Evolutionary conservation across 2,888 invertebrate genomes (phyloP).

Genomic region (Gymnosoma rotundatum): DNA sequence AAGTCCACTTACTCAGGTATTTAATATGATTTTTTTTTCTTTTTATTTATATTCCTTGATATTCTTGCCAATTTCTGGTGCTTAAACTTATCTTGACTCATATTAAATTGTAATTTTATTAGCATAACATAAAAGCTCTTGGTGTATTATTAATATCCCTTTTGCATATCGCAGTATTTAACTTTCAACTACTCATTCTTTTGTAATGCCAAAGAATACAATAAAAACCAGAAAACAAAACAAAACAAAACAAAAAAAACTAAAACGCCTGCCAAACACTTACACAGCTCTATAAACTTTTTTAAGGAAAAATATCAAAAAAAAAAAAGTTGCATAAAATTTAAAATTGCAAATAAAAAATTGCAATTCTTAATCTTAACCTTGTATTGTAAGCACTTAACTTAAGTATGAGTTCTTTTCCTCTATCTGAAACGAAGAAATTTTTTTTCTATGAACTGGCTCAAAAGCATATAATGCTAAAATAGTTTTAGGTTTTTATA

Average conservation of each 20-base stretch:
- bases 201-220: constrained; percentile 20
- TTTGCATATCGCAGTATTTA: constrained; percentile 69
- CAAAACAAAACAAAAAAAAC: constrained; percentile 24
- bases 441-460: not conserved
- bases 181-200: constrained; percentile 59
- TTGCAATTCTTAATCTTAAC: constrained; percentile 68
- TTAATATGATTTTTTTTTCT: constrained; percentile 5
- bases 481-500: constrained; percentile 13
- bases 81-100: constrained; percentile 69
- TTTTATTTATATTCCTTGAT: constrained; percentile 6
- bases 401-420: constrained; percentile 33
- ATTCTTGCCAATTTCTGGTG: constrained; percentile 11
- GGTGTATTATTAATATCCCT: constrained; percentile 70
- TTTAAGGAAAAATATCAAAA: constrained; percentile 4
- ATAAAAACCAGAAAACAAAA: not conserved
- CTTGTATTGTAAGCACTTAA: constrained; percentile 62
- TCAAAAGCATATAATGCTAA: constrained; percentile 8
- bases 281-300: constrained; percentile 9
- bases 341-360: constrained; percentile 57
- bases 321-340: constrained; percentile 25
- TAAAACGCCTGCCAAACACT: constrained; percentile 51
- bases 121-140: constrained; percentile 70
- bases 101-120: constrained; percentile 71
- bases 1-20: not conserved
- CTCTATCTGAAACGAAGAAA: not conserved